Evolutionary conservation across 2,113 vertebrate species (phyloP), one percentile per base, ranked within the genome.

Genomic region (Pseudois nayaur): DNA sequence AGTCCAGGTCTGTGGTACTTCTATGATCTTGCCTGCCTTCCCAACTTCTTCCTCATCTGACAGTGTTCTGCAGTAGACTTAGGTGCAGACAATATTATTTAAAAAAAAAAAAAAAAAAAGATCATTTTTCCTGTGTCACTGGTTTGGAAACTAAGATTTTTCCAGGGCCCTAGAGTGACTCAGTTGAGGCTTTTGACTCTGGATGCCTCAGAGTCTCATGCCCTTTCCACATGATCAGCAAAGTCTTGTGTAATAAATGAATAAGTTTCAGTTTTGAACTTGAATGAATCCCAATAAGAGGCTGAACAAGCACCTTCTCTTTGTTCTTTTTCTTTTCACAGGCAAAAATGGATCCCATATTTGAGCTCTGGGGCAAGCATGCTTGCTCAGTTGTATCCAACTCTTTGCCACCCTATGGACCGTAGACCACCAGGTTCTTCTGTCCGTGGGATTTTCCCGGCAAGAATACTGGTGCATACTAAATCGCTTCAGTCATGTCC

Each of bases 161-260:
- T 97, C 89, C 1, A 16, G 64, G 95, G 96, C 62, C 78, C 23
- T 89, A 27, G 74, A 31, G 8, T 98, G 97, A 98, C 60, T 98
- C 97, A 97, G 25, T 7, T 1, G 5, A 86, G 78, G 86, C 60
- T 91, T 89, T 89, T 93, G 67, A 87, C 52, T 96, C 81, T 21
- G 62, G 92, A 89, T 87, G 96, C 55, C 71, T 98, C 96, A 98
- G 93, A 97, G 95, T 93, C 98, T 29, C 96, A 16, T 96, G 98
- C 43, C 3, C 71, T 40, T 43, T 6, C 16, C 97, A 95, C 36
- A 19, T 98, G 97, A 96, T 12, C 91, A 2, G 40, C 71, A 64
- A 43, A 64, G 83, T 94, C 86, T 98, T 98, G 84, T 84, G 92
- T 76, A 98, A 97, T 64, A 48, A 55, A 89, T 25, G 29, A 83